Base-by-base conservation (phyloP, 1,140 invertebrate genomes). In the Ceratoteleas bidentatus region DNA sequence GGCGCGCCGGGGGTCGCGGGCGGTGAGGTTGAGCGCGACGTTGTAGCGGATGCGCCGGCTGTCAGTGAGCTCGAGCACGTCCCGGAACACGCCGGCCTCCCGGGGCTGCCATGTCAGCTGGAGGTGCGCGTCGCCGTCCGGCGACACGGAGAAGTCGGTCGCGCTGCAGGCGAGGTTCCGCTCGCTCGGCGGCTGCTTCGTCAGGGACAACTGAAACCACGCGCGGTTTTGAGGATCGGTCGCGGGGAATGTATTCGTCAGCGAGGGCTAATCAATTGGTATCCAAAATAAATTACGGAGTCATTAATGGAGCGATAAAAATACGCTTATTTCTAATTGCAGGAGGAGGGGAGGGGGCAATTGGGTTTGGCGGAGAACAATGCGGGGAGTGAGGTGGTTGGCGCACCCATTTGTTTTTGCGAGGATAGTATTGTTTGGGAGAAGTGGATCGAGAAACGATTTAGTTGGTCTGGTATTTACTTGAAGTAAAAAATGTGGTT, bases 11-110 rank as follows among this genome's bases (percentile, higher is more conserved):
- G 66, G 33, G 54, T 73, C 64, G 34, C 47, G 79, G 34, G 86
- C 81, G 36, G 62, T 85, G 11, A 88, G 77, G 52, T 94, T 92
- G 33, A 96, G 85, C 56, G 93, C 89, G n/a, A 95, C 92, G 82
- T 95, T 94, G 87, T 94, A 94, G 82, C 93, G 93, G 13, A 94
- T 93, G 76, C 93, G 92, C 60, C 92, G 92, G 56, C 91, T 93
- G 88, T 95, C 94, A 0, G 91, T 92, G 11, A 96, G 88, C 75
- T 93, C 93, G 14, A 96, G 84, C 0, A 92, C 93, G 79, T 95
- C 93, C 74, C 94, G 91, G 83, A 93, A 93, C 3, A 92, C 89
- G 15, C 93, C 93, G 56, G 89, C 89, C 58, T 93, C 89, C 34
- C 66, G 87, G 0, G 95, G 95, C 9, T 84, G 92, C 95, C 95